These are phyloP conservation scores for Torymus texanus DNA, from an alignment of 2,888 invertebrate genomes.

Conservation along the genomic window DNA sequence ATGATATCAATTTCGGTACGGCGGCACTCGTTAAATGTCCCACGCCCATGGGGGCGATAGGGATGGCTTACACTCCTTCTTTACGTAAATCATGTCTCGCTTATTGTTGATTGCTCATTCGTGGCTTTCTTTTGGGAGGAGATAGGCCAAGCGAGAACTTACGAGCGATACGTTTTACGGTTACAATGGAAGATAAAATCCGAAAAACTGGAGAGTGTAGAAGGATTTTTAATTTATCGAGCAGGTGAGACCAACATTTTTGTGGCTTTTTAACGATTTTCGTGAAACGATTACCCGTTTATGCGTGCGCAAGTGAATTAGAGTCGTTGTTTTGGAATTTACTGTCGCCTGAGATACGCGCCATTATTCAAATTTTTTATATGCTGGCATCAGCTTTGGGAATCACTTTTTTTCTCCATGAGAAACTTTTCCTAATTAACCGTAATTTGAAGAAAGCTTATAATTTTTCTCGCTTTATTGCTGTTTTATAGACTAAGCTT, in stretches of 20 bases:
- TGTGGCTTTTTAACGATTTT: slow-evolving; percentile 37
- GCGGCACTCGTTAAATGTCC: slow-evolving; percentile 48
- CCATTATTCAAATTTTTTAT: neutral
- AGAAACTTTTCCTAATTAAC: neutral
- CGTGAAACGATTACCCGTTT: neutral
- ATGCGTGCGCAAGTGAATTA: neutral
- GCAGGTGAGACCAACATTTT: slow-evolving; percentile 24
- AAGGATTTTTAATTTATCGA: slow-evolving; percentile 47
- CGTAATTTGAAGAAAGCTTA: neutral
- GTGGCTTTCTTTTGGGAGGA: no score
- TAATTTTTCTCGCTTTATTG: no score
- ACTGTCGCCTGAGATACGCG: neutral
- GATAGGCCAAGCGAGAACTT: neutral
- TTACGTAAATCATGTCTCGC: slow-evolving; percentile 53
- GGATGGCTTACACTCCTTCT: slow-evolving; percentile 29
- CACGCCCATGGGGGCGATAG: slow-evolving; percentile 22
- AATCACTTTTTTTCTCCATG: neutral
- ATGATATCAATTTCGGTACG: slow-evolving; percentile 54
- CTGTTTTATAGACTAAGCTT: no score
- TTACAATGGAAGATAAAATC: slow-evolving; percentile 54
- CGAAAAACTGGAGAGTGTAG: slow-evolving; percentile 37
- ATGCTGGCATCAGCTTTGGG: neutral
- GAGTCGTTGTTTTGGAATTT: neutral
- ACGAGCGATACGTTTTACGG: slow-evolving; percentile 50
- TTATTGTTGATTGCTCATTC: slow-evolving; percentile 49